These are phyloP conservation scores for Podarcis cretensis DNA, from an alignment of 2,113 vertebrate species.

Conservation along the genomic window DNA sequence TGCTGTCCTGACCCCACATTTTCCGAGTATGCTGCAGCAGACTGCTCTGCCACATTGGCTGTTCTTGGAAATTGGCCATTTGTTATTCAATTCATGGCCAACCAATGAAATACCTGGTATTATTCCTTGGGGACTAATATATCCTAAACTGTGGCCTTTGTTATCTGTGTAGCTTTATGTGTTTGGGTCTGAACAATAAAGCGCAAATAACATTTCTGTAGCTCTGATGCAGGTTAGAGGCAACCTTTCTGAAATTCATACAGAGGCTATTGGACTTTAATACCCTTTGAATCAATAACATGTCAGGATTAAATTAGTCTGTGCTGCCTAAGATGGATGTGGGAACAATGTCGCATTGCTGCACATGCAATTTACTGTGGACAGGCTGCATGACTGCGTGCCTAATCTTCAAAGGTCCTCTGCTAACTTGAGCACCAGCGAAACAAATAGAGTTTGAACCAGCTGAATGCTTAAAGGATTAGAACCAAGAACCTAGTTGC, in stretches of 20 bases:
- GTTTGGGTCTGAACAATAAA: not conserved
- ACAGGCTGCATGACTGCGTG: not conserved
- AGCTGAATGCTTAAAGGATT: not conserved
- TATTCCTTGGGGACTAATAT: not conserved
- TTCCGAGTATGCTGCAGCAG: no score
- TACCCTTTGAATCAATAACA: not conserved
- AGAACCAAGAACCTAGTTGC: not conserved
- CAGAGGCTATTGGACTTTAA: not conserved
- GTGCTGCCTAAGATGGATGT: slow-evolving; percentile 1
- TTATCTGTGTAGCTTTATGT: not conserved
- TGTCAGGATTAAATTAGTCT: slow-evolving; percentile 21
- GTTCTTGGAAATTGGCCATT: not conserved
- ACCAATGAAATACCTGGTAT: not conserved
- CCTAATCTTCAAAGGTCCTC: not conserved
- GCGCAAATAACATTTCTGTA: not conserved
- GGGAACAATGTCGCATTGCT: not conserved
- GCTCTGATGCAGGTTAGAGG: not conserved
- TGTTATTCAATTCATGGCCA: not conserved
- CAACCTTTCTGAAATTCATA: slow-evolving; percentile 5
- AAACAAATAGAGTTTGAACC: not conserved
- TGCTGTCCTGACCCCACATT: no score
- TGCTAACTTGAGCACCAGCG: not conserved
- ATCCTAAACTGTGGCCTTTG: not conserved
- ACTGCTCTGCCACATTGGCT: no score
- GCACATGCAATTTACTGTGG: not conserved